Base-by-base conservation (phyloP, 2,888 invertebrate genomes). In the Drosophila dives region DNA sequence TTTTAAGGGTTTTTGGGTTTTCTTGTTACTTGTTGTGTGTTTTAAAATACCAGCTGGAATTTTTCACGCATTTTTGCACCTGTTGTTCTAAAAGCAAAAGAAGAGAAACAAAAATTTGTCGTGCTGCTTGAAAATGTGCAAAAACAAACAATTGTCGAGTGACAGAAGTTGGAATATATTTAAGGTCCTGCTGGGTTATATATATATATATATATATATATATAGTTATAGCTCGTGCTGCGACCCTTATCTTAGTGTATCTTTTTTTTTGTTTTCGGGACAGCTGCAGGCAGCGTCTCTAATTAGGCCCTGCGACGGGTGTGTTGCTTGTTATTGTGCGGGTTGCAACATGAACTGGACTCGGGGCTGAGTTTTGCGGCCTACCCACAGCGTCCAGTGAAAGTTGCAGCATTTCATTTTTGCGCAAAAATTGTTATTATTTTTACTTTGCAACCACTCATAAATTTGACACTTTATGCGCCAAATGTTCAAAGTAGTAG, bases 1-100 rank as follows among this genome's bases (percentile, higher is more conserved):
- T 60, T 64, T 55, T 40, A 20, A 20, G 17, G 6, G 15, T 38
- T 20, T 55, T 48, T 29, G 38, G 5, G 17, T 12, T n/a, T 38
- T 55, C 17, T n/a, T 55, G n/a, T 29, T 50, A 10, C 29, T 8
- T 11, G 15, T 20, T 42, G 29, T 29, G 29, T 56, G 42, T 32
- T 40, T 66, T 58, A 66, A 10, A 69, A 36, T 71, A 50, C 70
- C 80, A 58, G 38, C 51, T 81, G 78, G 67, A 33, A 55, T 36
- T 82, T 63, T 75, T 69, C 70, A 73, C 61, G 54, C 81, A 76
- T 76, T 77, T 77, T 80, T 70, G 71, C 85, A 90, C 89, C 89
- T 85, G 90, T 89, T 86, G 84, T 86, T 64, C 36, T 45, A 66
- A 66, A 78, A 15, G 32, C 15, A 6, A 26, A 50, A 32, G 0